phyloP scores from a whole-genome alignment of 2,888 invertebrate species.

The Linnaemya tessellans region DNA sequence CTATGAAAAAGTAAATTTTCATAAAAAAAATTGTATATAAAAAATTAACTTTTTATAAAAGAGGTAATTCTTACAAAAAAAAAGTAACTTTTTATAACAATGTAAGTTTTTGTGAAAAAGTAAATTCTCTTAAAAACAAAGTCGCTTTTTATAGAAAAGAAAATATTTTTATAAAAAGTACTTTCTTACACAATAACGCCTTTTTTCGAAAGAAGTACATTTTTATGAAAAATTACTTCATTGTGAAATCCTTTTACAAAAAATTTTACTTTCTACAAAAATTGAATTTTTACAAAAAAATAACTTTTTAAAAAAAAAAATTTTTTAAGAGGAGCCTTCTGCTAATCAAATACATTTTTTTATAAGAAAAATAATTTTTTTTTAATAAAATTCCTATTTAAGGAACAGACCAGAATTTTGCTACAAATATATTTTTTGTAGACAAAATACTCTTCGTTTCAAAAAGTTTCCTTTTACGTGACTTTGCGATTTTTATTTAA shows the following conservation, averaged over 20 bases:
- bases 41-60: not conserved
- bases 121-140: not conserved
- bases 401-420: no score
- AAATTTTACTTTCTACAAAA: not conserved
- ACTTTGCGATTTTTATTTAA: no score
- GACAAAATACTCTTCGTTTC: no score
- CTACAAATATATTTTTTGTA: no score
- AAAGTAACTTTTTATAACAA: not conserved
- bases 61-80: not conserved
- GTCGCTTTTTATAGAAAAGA: not conserved
- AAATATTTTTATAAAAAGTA: not conserved
- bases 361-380: no score
- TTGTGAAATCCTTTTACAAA: not conserved
- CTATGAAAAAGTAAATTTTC: no score
- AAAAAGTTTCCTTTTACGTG: no score
- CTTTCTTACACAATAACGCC: not conserved
- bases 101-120: not conserved
- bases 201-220: no score
- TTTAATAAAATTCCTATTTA: no score
- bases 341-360: no score
- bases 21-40: no score
- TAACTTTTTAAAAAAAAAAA: not conserved
- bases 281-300: not conserved
- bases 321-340: no score
- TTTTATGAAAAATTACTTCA: not conserved